phyloP scores from a whole-genome alignment of 1,140 invertebrate species.

The Drosophila pandora region DNA sequence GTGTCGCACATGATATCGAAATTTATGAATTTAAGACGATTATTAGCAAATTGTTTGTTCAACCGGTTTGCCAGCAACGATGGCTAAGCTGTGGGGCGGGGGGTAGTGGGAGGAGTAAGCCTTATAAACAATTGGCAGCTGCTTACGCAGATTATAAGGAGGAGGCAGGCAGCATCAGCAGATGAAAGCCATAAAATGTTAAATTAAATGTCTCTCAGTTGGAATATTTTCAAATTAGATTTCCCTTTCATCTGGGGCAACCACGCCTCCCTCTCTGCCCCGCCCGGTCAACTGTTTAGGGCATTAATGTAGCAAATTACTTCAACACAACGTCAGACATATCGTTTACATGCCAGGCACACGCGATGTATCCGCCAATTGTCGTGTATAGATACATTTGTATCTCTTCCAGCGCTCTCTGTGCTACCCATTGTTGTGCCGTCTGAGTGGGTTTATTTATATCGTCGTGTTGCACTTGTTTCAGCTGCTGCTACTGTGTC shows the following conservation, averaged over 20 bases:
- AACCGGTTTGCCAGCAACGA: slow-evolving; percentile 47
- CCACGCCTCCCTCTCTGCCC: neutral
- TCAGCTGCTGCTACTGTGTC: slow-evolving; percentile 19
- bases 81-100: neutral
- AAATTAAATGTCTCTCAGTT: slow-evolving; percentile 4
- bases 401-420: slow-evolving; percentile 26
- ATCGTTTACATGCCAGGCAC: slow-evolving; percentile 47
- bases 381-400: slow-evolving; percentile 56
- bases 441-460: slow-evolving; percentile 51
- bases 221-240: slow-evolving; percentile 13
- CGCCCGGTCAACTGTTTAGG: slow-evolving; percentile 17
- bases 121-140: slow-evolving; percentile 39
- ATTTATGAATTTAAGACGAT: slow-evolving; percentile 52
- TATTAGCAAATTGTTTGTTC: slow-evolving; percentile 58
- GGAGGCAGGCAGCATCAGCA: neutral
- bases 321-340: slow-evolving; percentile 32
- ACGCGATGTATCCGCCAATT: slow-evolving; percentile 57
- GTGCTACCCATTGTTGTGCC: slow-evolving; percentile 21
- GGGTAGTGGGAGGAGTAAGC: neutral
- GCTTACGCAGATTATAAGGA: slow-evolving; percentile 31
- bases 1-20: slow-evolving; percentile 27
- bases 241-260: slow-evolving; percentile 29
- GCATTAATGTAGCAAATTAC: slow-evolving; percentile 36
- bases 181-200: slow-evolving; percentile 11
- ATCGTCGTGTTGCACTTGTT: slow-evolving; percentile 21